A percentile compares a stretch with the other conserved stretches of the same genome.
Conservation (phyloP, 2,113 vertebrate genomes). For the Cercopithecus mona region DNA sequence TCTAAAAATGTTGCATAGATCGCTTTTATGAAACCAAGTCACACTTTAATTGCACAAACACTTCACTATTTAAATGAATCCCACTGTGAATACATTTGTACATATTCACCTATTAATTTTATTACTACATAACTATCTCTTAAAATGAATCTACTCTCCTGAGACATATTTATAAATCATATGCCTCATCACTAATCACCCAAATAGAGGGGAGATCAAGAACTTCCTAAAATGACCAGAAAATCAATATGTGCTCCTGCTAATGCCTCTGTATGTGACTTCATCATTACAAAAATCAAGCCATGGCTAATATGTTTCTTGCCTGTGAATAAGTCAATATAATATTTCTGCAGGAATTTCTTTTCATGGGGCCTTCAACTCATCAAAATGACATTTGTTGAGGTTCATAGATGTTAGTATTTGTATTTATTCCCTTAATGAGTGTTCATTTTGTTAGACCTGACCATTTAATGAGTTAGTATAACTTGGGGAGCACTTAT, state of each 20-base stretch:
- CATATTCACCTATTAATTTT: slow-evolving; percentile 30
- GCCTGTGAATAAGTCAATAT: neutral
- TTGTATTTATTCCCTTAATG: slow-evolving; percentile 34
- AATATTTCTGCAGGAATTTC: neutral
- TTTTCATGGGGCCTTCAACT: neutral
- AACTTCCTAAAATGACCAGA: neutral
- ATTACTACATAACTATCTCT: neutral
- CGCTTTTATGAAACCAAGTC: slow-evolving; percentile 3
- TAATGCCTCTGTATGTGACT: neutral
- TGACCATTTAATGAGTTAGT: neutral
- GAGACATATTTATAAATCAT: slow-evolving; percentile 13
- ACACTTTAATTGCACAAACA: neutral
- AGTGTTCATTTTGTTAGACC: neutral
- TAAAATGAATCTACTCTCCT: neutral
- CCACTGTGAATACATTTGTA: neutral
- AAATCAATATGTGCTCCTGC: neutral
- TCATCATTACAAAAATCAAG: neutral
- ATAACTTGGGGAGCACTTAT: neutral
- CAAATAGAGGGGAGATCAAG: neutral
- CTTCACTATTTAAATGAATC: slow-evolving; percentile 24
- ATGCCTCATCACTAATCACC: neutral
- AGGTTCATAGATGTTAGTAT: neutral
- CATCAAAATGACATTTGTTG: neutral
- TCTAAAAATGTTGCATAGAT: neutral
- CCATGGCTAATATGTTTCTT: neutral